Base-by-base conservation (phyloP, 37 sponge, comb jelly and placozoan genomes). In the Geodia barretti region DNA sequence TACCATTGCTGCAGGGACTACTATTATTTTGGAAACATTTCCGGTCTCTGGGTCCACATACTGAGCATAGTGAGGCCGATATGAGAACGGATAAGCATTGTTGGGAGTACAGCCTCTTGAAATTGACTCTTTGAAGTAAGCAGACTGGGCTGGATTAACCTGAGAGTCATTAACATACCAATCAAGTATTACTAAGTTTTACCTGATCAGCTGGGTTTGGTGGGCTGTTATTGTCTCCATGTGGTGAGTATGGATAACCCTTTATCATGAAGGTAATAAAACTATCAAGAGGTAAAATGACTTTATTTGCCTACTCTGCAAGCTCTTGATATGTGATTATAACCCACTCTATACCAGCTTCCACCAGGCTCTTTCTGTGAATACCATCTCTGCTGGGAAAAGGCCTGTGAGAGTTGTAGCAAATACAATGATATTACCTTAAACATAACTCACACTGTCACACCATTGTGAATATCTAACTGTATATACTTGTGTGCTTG, bases 341-440 rank as follows among this genome's bases (percentile, higher is more conserved):
- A 37, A 81, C 82, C 88, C 88, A 87, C 63, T 87, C 77, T 24
- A 87, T 81, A 26, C 88, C 88, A 1, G 67, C 72, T 28, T 41
- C 68, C 37, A 87, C 76, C 3, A 87, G 76, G 82, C 88, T 42
- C 82, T 80, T 66, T 87, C 88, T 31, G 88, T 87, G 73, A 87
- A 87, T 14, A 87, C 88, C 88, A 87, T 87, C 62, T 87, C 88
- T 42, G 88, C 88, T 60, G 88, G 88, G 35, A 87, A 87, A 42
- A 80, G 76, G 20, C 88, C 88, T 83, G 14, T 19, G 11, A 63
- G 24, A 23, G 26, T 4, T 65, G 4, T 23, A 60, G 62, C 17
- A 3, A 76, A 14, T n/a, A 3, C 9, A 1, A 61, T 14, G 63
- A 2, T 54, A 21, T 20, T 20, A 40, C 4, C 2, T 2, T 4